A percentile compares a stretch with the other conserved stretches of the same genome.
Conservation (phyloP, 2,888 invertebrate genomes). For the Acanthopleura granulata region DNA sequence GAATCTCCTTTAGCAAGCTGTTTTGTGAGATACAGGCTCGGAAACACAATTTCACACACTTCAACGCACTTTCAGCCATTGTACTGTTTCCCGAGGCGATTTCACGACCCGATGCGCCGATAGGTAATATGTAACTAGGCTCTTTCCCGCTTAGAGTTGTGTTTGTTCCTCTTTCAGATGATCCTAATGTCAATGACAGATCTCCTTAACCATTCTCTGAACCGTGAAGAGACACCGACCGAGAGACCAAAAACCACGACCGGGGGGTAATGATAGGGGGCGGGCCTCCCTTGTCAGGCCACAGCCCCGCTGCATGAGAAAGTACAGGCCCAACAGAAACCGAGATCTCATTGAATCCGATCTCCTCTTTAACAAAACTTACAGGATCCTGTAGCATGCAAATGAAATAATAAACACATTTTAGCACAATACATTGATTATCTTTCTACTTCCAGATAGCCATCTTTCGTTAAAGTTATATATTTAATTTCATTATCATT, state of each 20-base stretch:
- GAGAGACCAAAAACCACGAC: neutral
- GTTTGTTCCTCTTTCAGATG: slow-evolving; percentile 7
- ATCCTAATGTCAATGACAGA: slow-evolving; percentile 7
- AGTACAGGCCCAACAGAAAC: no score
- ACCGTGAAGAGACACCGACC: neutral
- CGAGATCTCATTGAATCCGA: no score
- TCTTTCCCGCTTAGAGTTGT: neutral
- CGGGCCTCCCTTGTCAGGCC: neutral
- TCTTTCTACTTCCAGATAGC: no score
- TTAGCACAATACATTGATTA: no score
- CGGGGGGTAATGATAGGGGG: neutral
- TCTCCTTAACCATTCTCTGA: neutral
- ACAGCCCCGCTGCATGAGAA: no score
- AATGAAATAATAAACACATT: no score
- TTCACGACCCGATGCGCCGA: neutral
- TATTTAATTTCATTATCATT: no score
- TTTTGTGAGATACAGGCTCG: neutral
- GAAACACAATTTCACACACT: no score
- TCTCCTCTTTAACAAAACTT: no score
- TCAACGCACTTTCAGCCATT: neutral
- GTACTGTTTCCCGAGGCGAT: neutral
- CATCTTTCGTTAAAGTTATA: no score
- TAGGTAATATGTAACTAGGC: neutral
- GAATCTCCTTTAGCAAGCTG: neutral
- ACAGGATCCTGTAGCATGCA: no score